Conservation (phyloP, 2,113 vertebrate genomes). For the Thinocorus orbignyianus region DNA sequence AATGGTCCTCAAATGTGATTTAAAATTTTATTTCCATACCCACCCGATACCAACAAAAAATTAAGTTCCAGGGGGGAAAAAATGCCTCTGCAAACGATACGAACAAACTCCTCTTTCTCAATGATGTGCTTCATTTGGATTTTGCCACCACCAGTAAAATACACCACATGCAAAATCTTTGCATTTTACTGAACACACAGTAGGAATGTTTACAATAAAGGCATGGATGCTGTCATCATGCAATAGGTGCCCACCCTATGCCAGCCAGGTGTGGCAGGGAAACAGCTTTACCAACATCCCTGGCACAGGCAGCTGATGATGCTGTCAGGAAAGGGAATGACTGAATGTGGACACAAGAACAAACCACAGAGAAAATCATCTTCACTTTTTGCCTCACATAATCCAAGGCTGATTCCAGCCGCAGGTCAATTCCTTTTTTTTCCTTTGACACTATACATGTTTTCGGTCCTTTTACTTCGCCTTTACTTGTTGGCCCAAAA, state of each 20-base stretch:
- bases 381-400: not conserved
- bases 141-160: accelerated
- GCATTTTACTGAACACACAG: not conserved
- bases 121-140: not conserved
- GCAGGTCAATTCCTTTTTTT: not conserved
- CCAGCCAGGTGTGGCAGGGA: not conserved
- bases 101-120: not conserved
- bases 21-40: not conserved
- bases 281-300: not conserved
- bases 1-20: not conserved
- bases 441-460: not conserved
- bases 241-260: accelerated
- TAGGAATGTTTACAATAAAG: not conserved
- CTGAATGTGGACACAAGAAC: not conserved
- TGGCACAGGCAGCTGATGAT: too few species aligned
- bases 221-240: accelerated
- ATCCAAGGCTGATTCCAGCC: not conserved
- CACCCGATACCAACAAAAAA: not conserved
- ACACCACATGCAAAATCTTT: not conserved
- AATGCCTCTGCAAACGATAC: not conserved
- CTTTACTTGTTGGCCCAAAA: not conserved
- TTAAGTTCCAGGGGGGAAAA: not conserved
- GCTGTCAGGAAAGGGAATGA: accelerated
- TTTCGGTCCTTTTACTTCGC: not conserved
- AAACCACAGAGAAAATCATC: not conserved